Evolutionary conservation across 2,888 invertebrate genomes (phyloP), one percentile per base, ranked within the genome.

Genomic region (Drosophila macrospina): DNA sequence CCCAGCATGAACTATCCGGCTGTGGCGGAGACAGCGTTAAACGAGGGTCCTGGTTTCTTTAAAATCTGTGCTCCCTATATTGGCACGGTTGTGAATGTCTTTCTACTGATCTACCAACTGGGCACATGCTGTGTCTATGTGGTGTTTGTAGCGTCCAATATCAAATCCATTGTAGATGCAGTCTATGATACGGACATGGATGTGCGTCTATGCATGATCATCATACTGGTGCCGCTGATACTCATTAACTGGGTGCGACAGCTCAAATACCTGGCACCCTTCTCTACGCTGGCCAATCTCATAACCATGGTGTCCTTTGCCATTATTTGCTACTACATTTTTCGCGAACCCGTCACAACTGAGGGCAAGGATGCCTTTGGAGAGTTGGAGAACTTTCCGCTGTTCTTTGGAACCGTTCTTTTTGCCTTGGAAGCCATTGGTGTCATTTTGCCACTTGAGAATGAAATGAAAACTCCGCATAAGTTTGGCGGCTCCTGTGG

Each of bases 51-150:
- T 0, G 90, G 92, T 4, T 93, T 93, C 88, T 93, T 96, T 54
- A 94, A 94, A 71, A 93, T 93, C 11, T 93, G 94, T 77, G 94
- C 96, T 2, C 94, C 94, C 0, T 94, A 94, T 80, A 94, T 95
- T 64, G 94, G 94, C 61, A 94, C 95, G 74, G 91, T 96, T 6
- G 95, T 96, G 24, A 96, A 96, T 89, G 92, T 93, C 0, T 97
- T 97, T 88, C 93, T 97, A 3, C 91, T 98, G 73, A 93, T 98
- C 56, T 99, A 98, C 85, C 99, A 99, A 92, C 93, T 99, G 83
- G 99, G 99, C 47, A 97, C 98, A 50, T 98, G 99, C 91, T 98
- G 98, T 91, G 98, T 99, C 1, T 99, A 99, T 92, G 96, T 98
- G 20, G 97, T 99, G 0, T 99, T 99, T 91, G 97, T 99, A 50